Conservation (phyloP, 2,113 vertebrate genomes). For the Leiothrix lutea region DNA sequence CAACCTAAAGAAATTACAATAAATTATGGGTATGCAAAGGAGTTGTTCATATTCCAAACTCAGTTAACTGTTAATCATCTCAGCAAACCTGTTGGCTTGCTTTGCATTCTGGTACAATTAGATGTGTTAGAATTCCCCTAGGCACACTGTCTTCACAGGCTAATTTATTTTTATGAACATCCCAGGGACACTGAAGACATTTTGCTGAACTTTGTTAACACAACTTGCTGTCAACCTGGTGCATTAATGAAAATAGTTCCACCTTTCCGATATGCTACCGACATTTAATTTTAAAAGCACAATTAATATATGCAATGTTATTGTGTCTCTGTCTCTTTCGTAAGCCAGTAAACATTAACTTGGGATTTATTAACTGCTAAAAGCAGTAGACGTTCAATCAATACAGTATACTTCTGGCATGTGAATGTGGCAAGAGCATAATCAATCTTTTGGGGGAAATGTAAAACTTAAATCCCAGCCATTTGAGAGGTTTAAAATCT, state of each 20-base stretch:
- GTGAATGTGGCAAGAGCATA: neutral
- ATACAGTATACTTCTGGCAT: constrained; percentile 13
- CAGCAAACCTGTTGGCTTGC: constrained; percentile 43
- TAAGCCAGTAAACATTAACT: constrained; percentile 19
- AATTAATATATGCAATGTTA: constrained; percentile 49
- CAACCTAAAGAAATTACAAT: neutral
- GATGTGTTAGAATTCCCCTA: constrained; percentile 15
- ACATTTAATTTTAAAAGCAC: constrained; percentile 39
- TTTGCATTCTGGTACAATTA: constrained; percentile 3
- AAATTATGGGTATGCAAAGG: neutral
- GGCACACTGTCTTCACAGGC: constrained; percentile 25
- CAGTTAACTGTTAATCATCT: constrained; percentile 58
- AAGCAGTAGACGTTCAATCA: constrained; percentile 25
- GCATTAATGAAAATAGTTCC: constrained; percentile 19
- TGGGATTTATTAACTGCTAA: constrained; percentile 57
- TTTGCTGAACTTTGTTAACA: constrained; percentile 38
- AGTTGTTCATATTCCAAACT: constrained; percentile 39
- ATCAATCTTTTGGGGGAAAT: neutral
- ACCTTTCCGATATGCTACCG: neutral
- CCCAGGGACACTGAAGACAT: neutral
- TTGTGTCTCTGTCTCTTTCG: neutral
- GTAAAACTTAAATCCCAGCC: neutral
- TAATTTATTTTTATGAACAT: constrained; percentile 47
- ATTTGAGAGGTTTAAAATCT: neutral
- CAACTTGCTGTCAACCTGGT: neutral